These are phyloP conservation scores for Cardiocondyla obscurior DNA, from an alignment of 1,140 invertebrate species.

Conservation along the genomic window DNA sequence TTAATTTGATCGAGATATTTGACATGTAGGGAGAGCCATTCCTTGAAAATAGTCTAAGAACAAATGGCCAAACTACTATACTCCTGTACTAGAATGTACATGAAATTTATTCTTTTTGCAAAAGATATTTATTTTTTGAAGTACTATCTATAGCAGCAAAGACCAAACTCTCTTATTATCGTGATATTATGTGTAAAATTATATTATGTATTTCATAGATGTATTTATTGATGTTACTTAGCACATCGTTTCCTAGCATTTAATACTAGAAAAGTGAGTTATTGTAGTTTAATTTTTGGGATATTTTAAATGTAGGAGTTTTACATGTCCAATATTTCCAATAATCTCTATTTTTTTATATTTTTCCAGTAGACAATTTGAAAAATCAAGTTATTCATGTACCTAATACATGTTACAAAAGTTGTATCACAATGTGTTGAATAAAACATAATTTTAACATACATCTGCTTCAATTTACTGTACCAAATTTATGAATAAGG, in stretches of 20 bases:
- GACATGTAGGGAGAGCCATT: not conserved
- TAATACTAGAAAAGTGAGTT: not conserved
- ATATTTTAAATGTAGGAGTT: not conserved
- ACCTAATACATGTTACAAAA: not conserved
- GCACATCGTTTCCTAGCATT: not conserved
- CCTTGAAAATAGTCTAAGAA: not conserved
- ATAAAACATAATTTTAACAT: slow-evolving; percentile 27
- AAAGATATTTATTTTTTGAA: not conserved
- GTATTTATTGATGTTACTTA: not conserved
- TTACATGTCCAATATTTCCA: not conserved
- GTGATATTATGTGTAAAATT: not conserved
- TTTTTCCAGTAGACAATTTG: not conserved
- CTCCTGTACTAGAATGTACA: not conserved
- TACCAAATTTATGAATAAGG: not conserved
- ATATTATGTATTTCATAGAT: not conserved
- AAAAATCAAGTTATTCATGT: not conserved
- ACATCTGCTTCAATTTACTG: not conserved
- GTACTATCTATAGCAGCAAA: not conserved
- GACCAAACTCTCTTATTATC: not conserved
- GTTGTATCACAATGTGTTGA: slow-evolving; percentile 4
- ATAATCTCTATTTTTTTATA: slow-evolving; percentile 1
- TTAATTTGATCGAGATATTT: not conserved
- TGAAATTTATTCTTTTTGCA: not conserved
- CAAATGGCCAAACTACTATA: not conserved
- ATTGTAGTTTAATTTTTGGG: not conserved